Evolutionary conservation across 2,888 invertebrate species (phyloP), one percentile per base, ranked within the genome.

Genomic region (Tipula confusa): DNA sequence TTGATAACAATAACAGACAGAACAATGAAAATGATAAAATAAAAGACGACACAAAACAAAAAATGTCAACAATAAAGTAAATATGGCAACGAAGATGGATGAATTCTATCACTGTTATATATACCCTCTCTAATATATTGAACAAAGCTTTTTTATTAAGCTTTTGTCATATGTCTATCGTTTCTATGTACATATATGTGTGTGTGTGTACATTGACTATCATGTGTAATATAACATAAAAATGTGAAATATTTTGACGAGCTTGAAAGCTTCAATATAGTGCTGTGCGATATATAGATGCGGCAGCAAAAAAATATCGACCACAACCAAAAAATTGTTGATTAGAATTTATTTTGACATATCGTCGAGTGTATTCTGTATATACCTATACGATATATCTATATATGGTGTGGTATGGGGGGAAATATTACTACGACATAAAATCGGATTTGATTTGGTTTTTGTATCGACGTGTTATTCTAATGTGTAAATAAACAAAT

Each of bases 31-130:
- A 64, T 64, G 64, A 24, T 64, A 64, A 64, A 64, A 64, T 64
- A 43, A 43, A 15, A 15, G n/a, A n/a, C n/a, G n/a, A n/a, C n/a
- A n/a, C n/a, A 43, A 15, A 15, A 43, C n/a, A 43, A 15, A 43
- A 43, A 43, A 15, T 43, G 15, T 43, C 43, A 43, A 43, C 43
- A 43, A 43, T 43, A 64, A 64, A 64, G 24, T 64, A 64, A 64
- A 64, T 64, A 64, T 64, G 64, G 64, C 64, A 64, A 64, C 64
- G 64, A 64, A 64, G 64, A 64, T 64, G 64, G 64, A 64, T 64
- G 64, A 24, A 64, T 64, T 64, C 64, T 64, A 64, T 64, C 64
- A 64, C 64, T 64, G 24, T 64, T 64, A 9, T n/a, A n/a, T n/a
- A n/a, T 38, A 64, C 64, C 24, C 18, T 64, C 24, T 64, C 18